Evolutionary conservation across 2,888 invertebrate genomes (phyloP).

Genomic region (Ryuthela nishihirai): DNA sequence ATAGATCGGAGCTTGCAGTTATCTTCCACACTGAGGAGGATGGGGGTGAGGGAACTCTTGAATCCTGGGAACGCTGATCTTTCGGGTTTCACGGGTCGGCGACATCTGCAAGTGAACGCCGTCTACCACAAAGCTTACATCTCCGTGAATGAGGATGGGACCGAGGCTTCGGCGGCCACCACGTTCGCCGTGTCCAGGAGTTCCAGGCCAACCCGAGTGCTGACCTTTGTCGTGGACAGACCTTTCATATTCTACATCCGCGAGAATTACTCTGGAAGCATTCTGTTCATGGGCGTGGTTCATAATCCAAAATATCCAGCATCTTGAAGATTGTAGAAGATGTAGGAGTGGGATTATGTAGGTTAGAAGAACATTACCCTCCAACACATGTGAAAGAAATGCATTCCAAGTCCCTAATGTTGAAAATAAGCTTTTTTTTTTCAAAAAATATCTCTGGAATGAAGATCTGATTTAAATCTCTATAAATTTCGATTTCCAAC

Average conservation of each 20-base stretch:
- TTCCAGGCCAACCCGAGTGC: slow-evolving; percentile 12
- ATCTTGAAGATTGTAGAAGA: too few species aligned
- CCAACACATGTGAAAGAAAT: too few species aligned
- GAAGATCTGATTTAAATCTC: too few species aligned
- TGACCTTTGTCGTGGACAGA: slow-evolving; percentile 58
- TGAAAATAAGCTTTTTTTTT: too few species aligned
- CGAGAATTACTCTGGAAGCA: slow-evolving; percentile 60
- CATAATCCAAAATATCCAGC: slow-evolving; percentile 20
- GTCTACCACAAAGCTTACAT: slow-evolving; percentile 80
- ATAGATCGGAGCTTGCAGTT: slow-evolving; percentile 22
- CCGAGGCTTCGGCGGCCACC: slow-evolving; percentile 71
- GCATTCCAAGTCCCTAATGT: too few species aligned
- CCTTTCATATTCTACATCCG: slow-evolving; percentile 72
- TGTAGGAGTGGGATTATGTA: too few species aligned
- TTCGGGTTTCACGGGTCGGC: slow-evolving; percentile 40
- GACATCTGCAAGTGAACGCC: slow-evolving; percentile 61
- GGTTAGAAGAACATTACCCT: too few species aligned
- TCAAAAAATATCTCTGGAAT: too few species aligned
- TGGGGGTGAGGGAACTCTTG: slow-evolving; percentile 69
- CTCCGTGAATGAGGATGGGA: slow-evolving; percentile 82
- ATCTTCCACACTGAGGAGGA: slow-evolving; percentile 51
- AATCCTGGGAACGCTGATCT: slow-evolving; percentile 53
- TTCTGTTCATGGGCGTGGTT: slow-evolving; percentile 64
- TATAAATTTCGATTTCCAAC: too few species aligned
- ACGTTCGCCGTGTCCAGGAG: slow-evolving; percentile 53